Percentiles rank a stretch among this genome's conserved stretches.
Conservation (phyloP, 2,888 invertebrate genomes). For the Idaea straminata region DNA sequence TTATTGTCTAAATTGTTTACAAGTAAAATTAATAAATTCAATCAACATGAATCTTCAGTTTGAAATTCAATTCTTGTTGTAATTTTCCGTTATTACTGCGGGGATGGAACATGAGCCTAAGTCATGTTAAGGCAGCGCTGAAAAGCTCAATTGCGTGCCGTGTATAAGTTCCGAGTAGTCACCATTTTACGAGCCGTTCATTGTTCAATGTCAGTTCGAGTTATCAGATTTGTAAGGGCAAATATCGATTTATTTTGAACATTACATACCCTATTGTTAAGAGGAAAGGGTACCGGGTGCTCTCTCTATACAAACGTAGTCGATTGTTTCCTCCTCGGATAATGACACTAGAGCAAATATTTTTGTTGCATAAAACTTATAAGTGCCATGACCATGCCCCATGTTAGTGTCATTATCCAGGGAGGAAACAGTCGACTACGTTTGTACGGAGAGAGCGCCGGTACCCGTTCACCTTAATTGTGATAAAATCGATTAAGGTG, state of each 20-base stretch:
- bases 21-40: background rate
- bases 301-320: no score
- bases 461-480: no score
- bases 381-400: no score
- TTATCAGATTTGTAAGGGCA: constrained; percentile 26
- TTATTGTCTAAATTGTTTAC: no score
- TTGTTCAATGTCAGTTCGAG: constrained; percentile 30
- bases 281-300: no score
- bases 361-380: no score
- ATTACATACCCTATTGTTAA: background rate
- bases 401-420: no score
- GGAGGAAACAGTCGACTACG: no score
- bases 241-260: constrained; percentile 21
- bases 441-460: no score
- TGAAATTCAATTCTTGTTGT: constrained; percentile 1
- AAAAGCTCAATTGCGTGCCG: constrained; percentile 35
- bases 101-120: background rate
- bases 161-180: constrained; percentile 29
- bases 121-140: constrained; percentile 11
- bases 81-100: constrained; percentile 1
- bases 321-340: no score
- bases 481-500: background rate
- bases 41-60: background rate
- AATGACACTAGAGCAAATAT: no score
- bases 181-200: constrained; percentile 34